phyloP scores from a whole-genome alignment of 2,888 invertebrate genomes.

The Apoda limacodes region DNA sequence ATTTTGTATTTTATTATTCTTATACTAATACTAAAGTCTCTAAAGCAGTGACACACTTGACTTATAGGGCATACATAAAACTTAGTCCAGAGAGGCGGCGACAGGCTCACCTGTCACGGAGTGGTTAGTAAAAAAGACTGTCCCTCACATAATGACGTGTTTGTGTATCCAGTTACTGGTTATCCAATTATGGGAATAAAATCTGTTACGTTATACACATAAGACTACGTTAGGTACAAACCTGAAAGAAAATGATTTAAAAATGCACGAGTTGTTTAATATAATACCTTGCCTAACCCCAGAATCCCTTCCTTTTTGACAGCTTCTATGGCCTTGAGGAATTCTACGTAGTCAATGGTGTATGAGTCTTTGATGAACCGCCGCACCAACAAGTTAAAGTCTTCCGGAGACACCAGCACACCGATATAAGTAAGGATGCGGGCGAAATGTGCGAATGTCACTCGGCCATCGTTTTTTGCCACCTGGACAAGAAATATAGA shows the following conservation, averaged over 20 bases:
- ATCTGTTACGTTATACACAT: not conserved
- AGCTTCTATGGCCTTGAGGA: slow-evolving; percentile 75
- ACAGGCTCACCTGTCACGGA: too few species aligned
- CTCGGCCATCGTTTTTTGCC: slow-evolving; percentile 78
- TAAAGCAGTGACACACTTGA: too few species aligned
- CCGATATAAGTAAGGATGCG: slow-evolving; percentile 79
- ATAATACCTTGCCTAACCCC: slow-evolving; percentile 69
- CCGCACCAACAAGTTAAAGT: slow-evolving; percentile 79
- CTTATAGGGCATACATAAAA: too few species aligned
- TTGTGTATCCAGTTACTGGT: too few species aligned
- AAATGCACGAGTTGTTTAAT: too few species aligned
- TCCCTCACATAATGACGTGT: too few species aligned
- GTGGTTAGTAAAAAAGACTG: too few species aligned
- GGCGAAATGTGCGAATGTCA: slow-evolving; percentile 82
- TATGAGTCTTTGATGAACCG: slow-evolving; percentile 82
- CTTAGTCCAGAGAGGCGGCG: too few species aligned
- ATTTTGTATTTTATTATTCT: too few species aligned
- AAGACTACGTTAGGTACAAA: slow-evolving; percentile 14
- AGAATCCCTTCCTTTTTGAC: slow-evolving; percentile 69
- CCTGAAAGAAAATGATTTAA: not conserved
- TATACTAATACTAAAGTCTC: too few species aligned
- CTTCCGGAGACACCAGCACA: slow-evolving; percentile 75
- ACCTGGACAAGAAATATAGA: too few species aligned
- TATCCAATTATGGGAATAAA: not conserved
- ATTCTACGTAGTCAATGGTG: slow-evolving; percentile 82